Percentiles rank a stretch among this genome's conserved stretches.
These are phyloP conservation scores for Drosophila pseudotalamancana DNA, from an alignment of 2,888 invertebrate species.

Conservation along the genomic window DNA sequence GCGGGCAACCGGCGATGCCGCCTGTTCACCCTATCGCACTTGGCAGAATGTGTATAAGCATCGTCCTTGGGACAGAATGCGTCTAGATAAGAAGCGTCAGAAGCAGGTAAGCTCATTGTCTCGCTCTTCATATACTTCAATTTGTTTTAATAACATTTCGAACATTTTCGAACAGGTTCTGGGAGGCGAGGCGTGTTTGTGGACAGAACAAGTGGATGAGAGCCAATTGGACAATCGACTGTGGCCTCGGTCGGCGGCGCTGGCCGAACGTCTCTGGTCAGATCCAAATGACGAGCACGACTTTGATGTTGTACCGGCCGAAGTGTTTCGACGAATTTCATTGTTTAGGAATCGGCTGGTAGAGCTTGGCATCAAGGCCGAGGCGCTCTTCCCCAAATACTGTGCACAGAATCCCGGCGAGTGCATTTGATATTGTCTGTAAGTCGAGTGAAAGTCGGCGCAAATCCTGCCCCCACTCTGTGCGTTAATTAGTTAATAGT, in stretches of 20 bases:
- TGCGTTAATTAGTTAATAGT: constrained; percentile 76
- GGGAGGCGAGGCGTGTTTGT: constrained; percentile 93
- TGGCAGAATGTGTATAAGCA: constrained; percentile 95
- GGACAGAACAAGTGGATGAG: constrained; percentile 93
- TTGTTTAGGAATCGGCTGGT: constrained; percentile 84
- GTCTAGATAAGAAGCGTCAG: constrained; percentile 80
- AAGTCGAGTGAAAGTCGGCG: constrained; percentile 42
- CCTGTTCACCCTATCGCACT: constrained; percentile 93
- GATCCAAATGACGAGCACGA: constrained; percentile 84
- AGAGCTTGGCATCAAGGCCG: constrained; percentile 83
- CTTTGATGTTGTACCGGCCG: constrained; percentile 82
- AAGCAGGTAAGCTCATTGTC: constrained; percentile 77
- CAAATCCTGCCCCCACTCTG: constrained; percentile 18
- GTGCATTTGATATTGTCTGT: constrained; percentile 84
- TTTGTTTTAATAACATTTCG: background rate
- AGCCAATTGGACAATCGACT: constrained; percentile 90
- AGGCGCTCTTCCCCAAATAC: constrained; percentile 84
- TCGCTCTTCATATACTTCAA: too few relatives aligned
- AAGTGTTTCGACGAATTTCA: constrained; percentile 84
- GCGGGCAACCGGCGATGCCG: constrained; percentile 91
- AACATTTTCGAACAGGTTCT: constrained; percentile 70
- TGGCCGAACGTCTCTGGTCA: constrained; percentile 89
- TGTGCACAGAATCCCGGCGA: constrained; percentile 85
- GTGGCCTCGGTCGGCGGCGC: constrained; percentile 93
- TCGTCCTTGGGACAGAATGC: constrained; percentile 88